phyloP scores from a whole-genome alignment of 2,888 invertebrate genomes.

The Ophion ellenae region DNA sequence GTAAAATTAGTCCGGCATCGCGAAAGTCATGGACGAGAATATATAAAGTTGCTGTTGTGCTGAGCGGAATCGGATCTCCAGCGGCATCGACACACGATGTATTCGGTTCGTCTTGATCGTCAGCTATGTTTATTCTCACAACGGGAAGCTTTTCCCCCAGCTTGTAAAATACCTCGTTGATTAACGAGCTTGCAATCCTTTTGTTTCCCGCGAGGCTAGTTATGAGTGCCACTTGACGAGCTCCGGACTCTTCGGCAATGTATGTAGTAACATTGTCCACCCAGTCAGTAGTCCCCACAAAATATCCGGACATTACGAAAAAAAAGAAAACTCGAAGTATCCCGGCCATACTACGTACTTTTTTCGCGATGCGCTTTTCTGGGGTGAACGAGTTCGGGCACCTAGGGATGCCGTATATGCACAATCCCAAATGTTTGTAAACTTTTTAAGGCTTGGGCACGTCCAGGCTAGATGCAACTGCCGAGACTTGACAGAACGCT shows the following conservation, averaged over 20 bases:
- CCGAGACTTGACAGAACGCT: no score
- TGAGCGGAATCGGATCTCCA: background rate
- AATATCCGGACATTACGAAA: background rate
- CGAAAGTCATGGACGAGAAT: slow-evolving; percentile 27
- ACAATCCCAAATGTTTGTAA: no score
- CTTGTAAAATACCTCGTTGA: background rate
- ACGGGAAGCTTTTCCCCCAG: background rate
- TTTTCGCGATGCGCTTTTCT: no score
- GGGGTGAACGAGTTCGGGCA: no score
- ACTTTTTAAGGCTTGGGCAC: no score
- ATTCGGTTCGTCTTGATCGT: no score
- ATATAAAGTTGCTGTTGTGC: slow-evolving; percentile 30
- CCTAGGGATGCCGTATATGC: no score
- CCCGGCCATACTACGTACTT: no score
- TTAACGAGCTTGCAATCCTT: background rate
- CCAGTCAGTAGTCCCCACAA: background rate
- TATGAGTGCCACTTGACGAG: background rate
- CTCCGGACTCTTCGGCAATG: background rate
- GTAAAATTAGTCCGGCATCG: background rate
- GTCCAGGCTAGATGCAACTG: no score
- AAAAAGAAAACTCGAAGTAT: background rate
- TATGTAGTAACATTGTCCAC: background rate
- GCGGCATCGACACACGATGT: no score
- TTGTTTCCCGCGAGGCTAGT: background rate
- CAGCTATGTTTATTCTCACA: no score